Evolutionary conservation across 2,888 invertebrate species (phyloP).

Genomic region (Tipula lateralis): DNA sequence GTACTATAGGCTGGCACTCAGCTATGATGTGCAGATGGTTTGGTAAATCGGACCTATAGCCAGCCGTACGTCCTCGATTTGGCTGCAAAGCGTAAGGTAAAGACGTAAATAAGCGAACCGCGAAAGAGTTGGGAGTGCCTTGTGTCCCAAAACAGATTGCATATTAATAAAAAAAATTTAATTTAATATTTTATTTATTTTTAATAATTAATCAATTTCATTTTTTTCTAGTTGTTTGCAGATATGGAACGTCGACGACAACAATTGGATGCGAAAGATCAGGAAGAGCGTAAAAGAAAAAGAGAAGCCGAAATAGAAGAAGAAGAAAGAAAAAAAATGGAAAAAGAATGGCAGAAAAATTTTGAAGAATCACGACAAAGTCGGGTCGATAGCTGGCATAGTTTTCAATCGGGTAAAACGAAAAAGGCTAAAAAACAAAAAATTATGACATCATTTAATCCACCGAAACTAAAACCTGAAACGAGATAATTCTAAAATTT

Average conservation of each 20-base stretch:
- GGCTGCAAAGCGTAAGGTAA: no score
- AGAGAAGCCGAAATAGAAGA: constrained; percentile 90
- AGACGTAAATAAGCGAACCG: no score
- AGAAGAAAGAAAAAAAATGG: constrained; percentile 81
- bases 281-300: constrained; percentile 90
- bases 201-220: no score
- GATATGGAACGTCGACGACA: constrained; percentile 92
- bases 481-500: constrained; percentile 61
- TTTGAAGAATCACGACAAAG: constrained; percentile 95
- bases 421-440: constrained; percentile 76
- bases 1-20: no score
- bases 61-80: no score
- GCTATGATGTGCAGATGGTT: no score
- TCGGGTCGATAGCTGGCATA: constrained; percentile 89
- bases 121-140: no score
- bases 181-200: no score
- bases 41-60: no score
- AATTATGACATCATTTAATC: constrained; percentile 73
- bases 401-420: constrained; percentile 68
- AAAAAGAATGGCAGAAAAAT: constrained; percentile 97
- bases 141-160: no score
- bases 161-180: no score
- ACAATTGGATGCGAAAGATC: constrained; percentile 80
- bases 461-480: constrained; percentile 90
- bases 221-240: constrained; percentile 56